A percentile compares a stretch with the other conserved stretches of the same genome.
Conservation (phyloP, 2,113 vertebrate species). For the Tautogolabrus adspersus region DNA sequence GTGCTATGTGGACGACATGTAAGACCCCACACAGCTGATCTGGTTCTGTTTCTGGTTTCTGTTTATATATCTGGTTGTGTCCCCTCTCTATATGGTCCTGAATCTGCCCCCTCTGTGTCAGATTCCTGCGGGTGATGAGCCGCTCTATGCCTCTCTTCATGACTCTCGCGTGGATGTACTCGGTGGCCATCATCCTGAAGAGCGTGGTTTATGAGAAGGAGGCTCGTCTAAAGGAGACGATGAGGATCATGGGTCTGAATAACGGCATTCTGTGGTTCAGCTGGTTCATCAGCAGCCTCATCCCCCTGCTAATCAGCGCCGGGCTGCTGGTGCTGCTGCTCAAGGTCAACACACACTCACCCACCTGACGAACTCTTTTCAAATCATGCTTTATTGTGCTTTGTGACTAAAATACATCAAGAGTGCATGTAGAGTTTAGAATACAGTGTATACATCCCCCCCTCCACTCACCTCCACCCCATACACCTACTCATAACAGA, state of each 20-base stretch:
- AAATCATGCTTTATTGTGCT: too few species aligned
- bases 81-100: too few species aligned
- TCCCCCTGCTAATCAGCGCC: conserved; percentile 94
- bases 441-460: too few species aligned
- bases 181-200: conserved; percentile 97
- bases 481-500: too few species aligned
- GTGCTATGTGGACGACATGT: conserved; percentile 98
- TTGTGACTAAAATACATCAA: too few species aligned
- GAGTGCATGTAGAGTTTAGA: too few species aligned
- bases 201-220: conserved; percentile 98
- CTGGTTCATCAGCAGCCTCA: conserved; percentile 97
- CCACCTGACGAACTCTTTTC: too few species aligned
- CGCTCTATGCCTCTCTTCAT: conserved; percentile 99
- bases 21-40: conserved; percentile 34
- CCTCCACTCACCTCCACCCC: too few species aligned
- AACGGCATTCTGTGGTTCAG: conserved; percentile 96
- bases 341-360: conserved; percentile 81
- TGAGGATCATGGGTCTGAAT: conserved; percentile 97
- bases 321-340: conserved; percentile 91
- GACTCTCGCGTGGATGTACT: conserved; percentile 98
- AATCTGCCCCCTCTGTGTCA: conserved; percentile 54
- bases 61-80: neutral
- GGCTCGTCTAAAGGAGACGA: conserved; percentile 96
- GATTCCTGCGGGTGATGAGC: conserved; percentile 95
- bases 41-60: neutral